Evolutionary conservation across 1,140 invertebrate species (phyloP).

Genomic region (Streblospio benedicti): DNA sequence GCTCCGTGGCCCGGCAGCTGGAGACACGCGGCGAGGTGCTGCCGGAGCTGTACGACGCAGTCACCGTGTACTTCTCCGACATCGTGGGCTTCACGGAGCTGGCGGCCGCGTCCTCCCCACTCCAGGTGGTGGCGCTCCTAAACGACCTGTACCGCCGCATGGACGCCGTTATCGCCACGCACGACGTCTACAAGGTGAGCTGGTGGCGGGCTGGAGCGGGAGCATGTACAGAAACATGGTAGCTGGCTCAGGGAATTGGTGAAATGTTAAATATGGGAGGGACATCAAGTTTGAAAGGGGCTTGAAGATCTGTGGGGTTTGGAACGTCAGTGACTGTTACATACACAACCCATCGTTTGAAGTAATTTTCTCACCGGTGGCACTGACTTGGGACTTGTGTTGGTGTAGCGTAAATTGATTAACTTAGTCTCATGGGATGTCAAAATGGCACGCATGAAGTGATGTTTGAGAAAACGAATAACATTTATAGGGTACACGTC

Average conservation of each 20-base stretch:
- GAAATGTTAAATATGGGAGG: no score
- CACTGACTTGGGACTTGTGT: no score
- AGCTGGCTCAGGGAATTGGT: not conserved
- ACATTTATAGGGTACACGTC: no score
- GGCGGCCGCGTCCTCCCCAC: conserved; percentile 81
- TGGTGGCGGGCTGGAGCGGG: no score
- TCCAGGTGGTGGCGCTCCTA: conserved; percentile 87
- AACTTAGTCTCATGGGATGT: no score
- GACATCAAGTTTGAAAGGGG: not conserved
- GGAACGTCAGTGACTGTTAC: not conserved
- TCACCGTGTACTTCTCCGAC: conserved; percentile 95
- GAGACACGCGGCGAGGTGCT: conserved; percentile 80
- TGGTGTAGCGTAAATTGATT: no score
- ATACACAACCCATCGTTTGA: not conserved
- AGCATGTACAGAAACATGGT: not conserved
- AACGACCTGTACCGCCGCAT: conserved; percentile 95
- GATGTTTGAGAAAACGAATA: no score
- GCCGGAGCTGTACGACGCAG: conserved; percentile 83
- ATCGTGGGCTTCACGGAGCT: conserved; percentile 79
- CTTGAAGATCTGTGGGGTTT: not conserved
- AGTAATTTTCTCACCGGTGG: not conserved
- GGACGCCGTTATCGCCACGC: conserved; percentile 90
- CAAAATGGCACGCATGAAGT: no score
- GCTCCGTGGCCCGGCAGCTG: conserved; percentile 77
- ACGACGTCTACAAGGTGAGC: conserved; percentile 94